Conservation (phyloP, 2,113 vertebrate species). For the Macrotis lagotis region DNA sequence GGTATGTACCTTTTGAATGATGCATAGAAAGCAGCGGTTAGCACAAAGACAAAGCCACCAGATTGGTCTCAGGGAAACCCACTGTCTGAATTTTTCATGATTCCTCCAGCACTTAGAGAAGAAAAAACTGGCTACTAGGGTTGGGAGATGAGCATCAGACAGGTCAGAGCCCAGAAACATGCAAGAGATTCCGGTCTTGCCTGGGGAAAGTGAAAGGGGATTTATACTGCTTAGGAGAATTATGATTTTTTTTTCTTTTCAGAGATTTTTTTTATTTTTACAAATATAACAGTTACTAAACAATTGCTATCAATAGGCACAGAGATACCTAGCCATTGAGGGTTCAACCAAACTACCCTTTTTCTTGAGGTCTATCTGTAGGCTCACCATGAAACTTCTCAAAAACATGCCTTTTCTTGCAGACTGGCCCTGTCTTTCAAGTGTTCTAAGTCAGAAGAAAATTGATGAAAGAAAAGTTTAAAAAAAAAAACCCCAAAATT, state of each 20-base stretch:
- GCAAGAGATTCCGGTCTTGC: constrained; percentile 86
- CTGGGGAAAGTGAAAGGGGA: constrained; percentile 85
- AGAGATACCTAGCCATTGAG: constrained; percentile 63
- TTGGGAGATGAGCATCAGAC: constrained; percentile 85
- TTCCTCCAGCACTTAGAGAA: constrained; percentile 96
- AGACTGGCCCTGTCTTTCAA: constrained; percentile 53
- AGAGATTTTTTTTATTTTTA: constrained; percentile 77
- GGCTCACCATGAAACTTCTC: constrained; percentile 73
- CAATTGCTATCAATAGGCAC: constrained; percentile 77
- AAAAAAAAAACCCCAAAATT: constrained; percentile 50
- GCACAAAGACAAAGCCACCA: constrained; percentile 97
- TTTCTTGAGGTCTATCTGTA: constrained; percentile 66
- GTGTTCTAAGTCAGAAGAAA: constrained; percentile 64
- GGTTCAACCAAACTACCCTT: constrained; percentile 73
- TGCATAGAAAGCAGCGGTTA: constrained; percentile 89
- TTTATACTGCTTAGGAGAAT: constrained; percentile 86
- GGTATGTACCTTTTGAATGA: constrained; percentile 92
- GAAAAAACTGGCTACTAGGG: constrained; percentile 91
- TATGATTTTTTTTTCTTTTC: constrained; percentile 69
- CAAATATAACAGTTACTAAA: constrained; percentile 80
- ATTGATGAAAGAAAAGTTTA: constrained; percentile 9
- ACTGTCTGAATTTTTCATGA: constrained; percentile 97
- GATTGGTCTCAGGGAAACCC: constrained; percentile 94
- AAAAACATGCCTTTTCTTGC: constrained; percentile 49
- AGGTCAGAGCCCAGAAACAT: constrained; percentile 89